phyloP scores from a whole-genome alignment of 2,888 invertebrate species.

The Stegophylla sp. region DNA sequence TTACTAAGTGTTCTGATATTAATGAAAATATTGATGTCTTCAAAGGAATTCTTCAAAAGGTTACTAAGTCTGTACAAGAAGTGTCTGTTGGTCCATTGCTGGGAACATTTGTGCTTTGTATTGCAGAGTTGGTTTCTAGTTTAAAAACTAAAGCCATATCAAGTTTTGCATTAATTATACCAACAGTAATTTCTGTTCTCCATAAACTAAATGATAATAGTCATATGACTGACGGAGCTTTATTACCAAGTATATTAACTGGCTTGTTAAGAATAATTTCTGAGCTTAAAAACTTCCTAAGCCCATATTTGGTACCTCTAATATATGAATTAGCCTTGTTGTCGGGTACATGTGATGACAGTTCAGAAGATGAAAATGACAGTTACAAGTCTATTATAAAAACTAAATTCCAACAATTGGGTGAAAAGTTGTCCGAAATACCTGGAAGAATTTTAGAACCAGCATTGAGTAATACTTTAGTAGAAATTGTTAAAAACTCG shows the following conservation, averaged over 20 bases:
- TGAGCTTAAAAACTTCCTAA: slow-evolving; percentile 81
- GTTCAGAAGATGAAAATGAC: slow-evolving; percentile 39
- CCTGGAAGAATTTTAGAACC: slow-evolving; percentile 81
- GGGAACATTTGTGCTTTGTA: slow-evolving; percentile 77
- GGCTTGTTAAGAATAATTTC: slow-evolving; percentile 83
- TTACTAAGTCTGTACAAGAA: slow-evolving; percentile 54
- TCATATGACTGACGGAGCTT: slow-evolving; percentile 49
- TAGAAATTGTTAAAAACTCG: slow-evolving; percentile 69
- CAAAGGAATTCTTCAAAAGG: slow-evolving; percentile 51
- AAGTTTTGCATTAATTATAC: slow-evolving; percentile 53
- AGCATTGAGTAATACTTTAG: slow-evolving; percentile 73
- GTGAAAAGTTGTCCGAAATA: slow-evolving; percentile 68
- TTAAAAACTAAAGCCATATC: slow-evolving; percentile 74
- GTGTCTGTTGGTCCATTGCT: slow-evolving; percentile 69
- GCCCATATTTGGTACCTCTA: slow-evolving; percentile 73
- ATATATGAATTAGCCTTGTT: slow-evolving; percentile 52
- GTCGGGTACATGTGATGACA: slow-evolving; percentile 33
- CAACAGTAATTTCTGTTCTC: slow-evolving; percentile 53
- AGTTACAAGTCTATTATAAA: slow-evolving; percentile 53
- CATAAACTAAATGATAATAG: slow-evolving; percentile 36
- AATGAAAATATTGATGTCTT: slow-evolving; percentile 53
- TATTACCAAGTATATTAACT: slow-evolving; percentile 72
- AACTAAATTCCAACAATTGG: slow-evolving; percentile 48
- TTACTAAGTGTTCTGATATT: slow-evolving; percentile 64
- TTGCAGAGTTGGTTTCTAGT: slow-evolving; percentile 79